Evolutionary conservation across 2,113 vertebrate species (phyloP).

Genomic region (Plectropomus leopardus): DNA sequence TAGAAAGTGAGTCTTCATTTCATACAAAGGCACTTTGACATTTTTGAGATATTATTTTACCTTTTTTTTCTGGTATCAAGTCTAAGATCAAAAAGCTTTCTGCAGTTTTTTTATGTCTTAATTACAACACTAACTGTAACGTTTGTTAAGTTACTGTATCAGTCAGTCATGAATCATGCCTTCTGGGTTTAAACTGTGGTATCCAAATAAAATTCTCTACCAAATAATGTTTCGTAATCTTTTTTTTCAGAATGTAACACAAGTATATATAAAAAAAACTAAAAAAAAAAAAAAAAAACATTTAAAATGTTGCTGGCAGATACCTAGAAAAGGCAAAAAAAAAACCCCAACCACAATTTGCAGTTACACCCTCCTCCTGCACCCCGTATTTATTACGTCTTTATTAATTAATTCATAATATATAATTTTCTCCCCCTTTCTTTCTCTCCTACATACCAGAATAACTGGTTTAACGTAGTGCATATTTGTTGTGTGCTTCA

Average conservation of each 20-base stretch:
- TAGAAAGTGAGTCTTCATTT: neutral
- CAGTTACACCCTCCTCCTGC: too few relatives aligned
- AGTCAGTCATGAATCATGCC: neutral
- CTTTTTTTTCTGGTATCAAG: constrained; percentile 13
- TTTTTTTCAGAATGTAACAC: constrained; percentile 13
- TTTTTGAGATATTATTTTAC: constrained; percentile 8
- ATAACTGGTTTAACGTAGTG: too few relatives aligned
- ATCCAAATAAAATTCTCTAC: constrained; percentile 59
- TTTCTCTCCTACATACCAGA: too few relatives aligned
- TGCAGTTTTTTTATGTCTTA: constrained; percentile 13
- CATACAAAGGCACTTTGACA: constrained; percentile 6
- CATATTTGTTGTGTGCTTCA: too few relatives aligned
- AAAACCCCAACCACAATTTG: too few relatives aligned
- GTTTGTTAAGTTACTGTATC: neutral
- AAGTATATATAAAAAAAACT: neutral
- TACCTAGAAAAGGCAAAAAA: too few relatives aligned
- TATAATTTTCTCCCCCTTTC: too few relatives aligned
- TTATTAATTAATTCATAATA: too few relatives aligned
- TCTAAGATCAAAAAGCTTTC: neutral
- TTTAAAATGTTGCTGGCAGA: too few relatives aligned
- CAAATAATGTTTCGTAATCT: constrained; percentile 3
- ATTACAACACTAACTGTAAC: constrained; percentile 20
- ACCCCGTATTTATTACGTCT: too few relatives aligned
- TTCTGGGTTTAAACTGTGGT: constrained; percentile 39
- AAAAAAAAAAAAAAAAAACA: too few relatives aligned